phyloP scores from a whole-genome alignment of 1,140 invertebrate genomes.

The Lethocerus indicus region DNA sequence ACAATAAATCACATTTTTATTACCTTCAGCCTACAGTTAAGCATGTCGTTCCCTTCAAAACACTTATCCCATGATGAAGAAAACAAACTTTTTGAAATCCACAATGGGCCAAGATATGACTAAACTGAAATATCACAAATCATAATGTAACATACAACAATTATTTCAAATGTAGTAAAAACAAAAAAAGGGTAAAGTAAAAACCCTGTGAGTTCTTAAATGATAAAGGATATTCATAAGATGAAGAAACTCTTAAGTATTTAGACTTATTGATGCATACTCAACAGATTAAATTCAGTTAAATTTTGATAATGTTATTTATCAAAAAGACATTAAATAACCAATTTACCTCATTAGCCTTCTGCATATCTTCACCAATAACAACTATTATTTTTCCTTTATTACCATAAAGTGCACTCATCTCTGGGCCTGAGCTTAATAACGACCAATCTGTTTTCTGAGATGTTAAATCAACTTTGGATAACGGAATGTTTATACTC shows the following conservation, averaged over 20 bases:
- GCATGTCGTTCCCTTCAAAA: conserved; percentile 26
- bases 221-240: not conserved
- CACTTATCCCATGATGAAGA: conserved; percentile 51
- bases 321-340: conserved; percentile 9
- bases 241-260: not conserved
- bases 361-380: conserved; percentile 35
- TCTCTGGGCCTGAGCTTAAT: conserved; percentile 36
- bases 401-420: conserved; percentile 34
- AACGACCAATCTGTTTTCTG: conserved; percentile 7
- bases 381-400: conserved; percentile 55
- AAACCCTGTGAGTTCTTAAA: not conserved
- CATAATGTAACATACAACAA: conserved; percentile 4
- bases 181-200: conserved; percentile 1
- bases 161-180: conserved; percentile 4
- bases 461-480: conserved; percentile 34
- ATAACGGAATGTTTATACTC: conserved; percentile 76
- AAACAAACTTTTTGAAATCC: conserved; percentile 45
- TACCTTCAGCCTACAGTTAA: no score
- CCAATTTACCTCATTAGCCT: conserved; percentile 42
- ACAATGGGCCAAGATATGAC: conserved; percentile 48
- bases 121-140: conserved; percentile 44
- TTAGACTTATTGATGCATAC: not conserved
- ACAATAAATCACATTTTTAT: no score
- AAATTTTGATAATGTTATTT: conserved; percentile 1
- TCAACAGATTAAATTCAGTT: not conserved